Percentiles rank a stretch among this genome's conserved stretches.
Conservation (phyloP, 2,113 vertebrate genomes). For the Oncorhynchus mykiss region DNA sequence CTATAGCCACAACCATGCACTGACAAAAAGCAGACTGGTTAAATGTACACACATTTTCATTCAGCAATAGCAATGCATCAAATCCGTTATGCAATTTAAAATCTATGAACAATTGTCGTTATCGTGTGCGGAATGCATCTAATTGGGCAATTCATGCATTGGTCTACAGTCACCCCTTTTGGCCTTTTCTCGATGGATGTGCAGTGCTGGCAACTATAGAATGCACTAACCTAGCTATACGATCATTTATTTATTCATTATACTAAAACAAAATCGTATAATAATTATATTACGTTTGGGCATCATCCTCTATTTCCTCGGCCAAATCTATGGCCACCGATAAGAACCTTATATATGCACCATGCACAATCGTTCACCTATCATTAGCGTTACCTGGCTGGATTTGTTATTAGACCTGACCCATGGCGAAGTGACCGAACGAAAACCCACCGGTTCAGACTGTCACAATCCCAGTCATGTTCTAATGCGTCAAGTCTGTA, state of each 20-base stretch:
- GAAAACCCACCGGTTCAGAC: slow-evolving; percentile 40
- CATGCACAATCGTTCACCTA: slow-evolving; percentile 60
- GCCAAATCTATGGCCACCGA: slow-evolving; percentile 6
- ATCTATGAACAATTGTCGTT: neutral
- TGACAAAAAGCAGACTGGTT: neutral
- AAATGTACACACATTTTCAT: neutral
- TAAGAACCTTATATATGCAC: neutral
- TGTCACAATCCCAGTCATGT: slow-evolving; percentile 54
- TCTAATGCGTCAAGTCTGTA: slow-evolving; percentile 56
- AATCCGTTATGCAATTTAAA: neutral
- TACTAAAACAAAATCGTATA: neutral
- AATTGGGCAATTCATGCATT: neutral
- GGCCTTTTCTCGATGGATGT: neutral
- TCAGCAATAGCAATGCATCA: neutral
- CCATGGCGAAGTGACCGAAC: slow-evolving; percentile 52
- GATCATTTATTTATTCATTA: slow-evolving; percentile 20
- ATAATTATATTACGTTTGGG: slow-evolving; percentile 1
- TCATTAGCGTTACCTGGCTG: slow-evolving; percentile 68
- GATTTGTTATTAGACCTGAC: slow-evolving; percentile 34
- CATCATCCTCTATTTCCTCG: slow-evolving; percentile 8
- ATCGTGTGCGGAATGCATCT: neutral
- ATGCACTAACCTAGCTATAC: neutral
- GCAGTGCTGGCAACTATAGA: neutral
- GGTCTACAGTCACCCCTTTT: neutral
- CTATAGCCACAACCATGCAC: too few species aligned